A percentile compares a stretch with the other conserved stretches of the same genome.
Conservation (phyloP, 1,140 invertebrate species). For the Orchestia grillus region DNA sequence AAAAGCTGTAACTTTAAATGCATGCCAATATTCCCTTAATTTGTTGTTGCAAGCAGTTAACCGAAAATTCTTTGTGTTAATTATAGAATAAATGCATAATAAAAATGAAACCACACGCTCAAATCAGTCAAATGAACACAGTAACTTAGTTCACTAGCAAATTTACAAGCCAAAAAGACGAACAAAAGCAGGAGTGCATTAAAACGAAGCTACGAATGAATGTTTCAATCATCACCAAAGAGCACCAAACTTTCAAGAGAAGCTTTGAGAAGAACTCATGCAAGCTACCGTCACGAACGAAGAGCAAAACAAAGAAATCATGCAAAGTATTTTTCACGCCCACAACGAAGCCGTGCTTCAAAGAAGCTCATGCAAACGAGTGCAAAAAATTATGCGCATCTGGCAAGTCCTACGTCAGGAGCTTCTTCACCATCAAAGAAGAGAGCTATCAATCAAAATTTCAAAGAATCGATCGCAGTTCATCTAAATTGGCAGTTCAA, state of each 20-base stretch:
- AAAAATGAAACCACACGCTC: not conserved
- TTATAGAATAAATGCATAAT: not conserved
- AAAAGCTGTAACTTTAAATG: no score
- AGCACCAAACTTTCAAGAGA: no score
- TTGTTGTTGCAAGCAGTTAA: not conserved
- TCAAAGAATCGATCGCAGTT: not conserved
- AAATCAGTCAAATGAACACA: not conserved
- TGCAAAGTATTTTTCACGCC: not conserved
- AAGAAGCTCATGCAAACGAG: not conserved
- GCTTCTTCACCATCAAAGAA: not conserved
- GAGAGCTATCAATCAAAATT: not conserved
- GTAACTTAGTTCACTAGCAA: no score
- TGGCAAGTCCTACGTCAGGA: not conserved
- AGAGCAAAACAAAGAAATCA: not conserved
- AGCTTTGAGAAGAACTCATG: not conserved
- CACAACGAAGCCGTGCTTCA: not conserved
- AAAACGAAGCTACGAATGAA: no score
- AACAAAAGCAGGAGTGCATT: no score
- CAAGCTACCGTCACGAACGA: not conserved
- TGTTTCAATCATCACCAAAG: no score
- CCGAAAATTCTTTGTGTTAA: not conserved
- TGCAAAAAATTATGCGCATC: not conserved
- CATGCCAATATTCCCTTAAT: no score
- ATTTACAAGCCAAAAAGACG: no score
- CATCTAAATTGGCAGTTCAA: not conserved